A percentile compares a stretch with the other conserved stretches of the same genome.
Conservation (phyloP, 2,797 vertebrate species). For the Furcifer pardalis region DNA sequence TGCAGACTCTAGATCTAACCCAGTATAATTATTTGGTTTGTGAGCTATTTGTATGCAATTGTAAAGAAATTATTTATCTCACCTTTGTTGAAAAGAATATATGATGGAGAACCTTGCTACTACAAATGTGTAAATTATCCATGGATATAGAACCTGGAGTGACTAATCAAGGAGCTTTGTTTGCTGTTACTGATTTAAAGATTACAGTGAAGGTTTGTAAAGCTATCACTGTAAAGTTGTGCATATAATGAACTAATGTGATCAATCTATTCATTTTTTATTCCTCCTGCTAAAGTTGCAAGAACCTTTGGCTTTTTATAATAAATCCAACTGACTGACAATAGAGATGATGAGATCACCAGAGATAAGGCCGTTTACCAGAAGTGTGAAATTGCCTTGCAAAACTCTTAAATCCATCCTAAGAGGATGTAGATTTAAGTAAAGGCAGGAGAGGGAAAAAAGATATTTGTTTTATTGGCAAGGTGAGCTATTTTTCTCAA, state of each 20-base stretch:
- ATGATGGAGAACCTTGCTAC: background rate
- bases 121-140: background rate
- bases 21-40: background rate
- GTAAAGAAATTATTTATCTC: background rate
- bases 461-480: background rate
- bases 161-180: background rate
- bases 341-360: background rate
- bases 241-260: background rate
- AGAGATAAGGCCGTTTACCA: background rate
- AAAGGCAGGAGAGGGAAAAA: background rate
- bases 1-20: background rate
- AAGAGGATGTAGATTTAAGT: background rate
- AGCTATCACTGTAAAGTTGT: background rate
- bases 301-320: background rate
- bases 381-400: background rate
- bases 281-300: background rate
- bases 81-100: background rate
- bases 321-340: background rate
- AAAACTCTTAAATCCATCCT: background rate
- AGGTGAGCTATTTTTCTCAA: background rate
- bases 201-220: background rate
- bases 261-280: background rate
- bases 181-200: background rate
- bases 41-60: background rate
- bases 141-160: background rate